Percentiles rank a stretch among this genome's conserved stretches.
phyloP scores from a whole-genome alignment of 2,797 vertebrate genomes.

The Characodon lateralis region DNA sequence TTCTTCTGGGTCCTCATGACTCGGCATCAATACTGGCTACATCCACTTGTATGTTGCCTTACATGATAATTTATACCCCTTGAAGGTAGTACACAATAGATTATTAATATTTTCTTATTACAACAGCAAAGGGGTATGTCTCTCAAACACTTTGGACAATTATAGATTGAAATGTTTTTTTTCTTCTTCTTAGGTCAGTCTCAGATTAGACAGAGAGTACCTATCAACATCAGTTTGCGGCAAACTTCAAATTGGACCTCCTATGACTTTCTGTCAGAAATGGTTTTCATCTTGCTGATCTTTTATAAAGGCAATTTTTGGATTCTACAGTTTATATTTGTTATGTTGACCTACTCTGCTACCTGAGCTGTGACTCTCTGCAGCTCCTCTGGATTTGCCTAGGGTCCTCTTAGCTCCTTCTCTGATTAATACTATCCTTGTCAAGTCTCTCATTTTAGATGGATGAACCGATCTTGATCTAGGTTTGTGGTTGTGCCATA shows the following conservation, averaged over 20 bases:
- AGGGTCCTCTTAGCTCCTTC: background rate
- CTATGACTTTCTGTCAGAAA: background rate
- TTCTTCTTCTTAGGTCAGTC: background rate
- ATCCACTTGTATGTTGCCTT: conserved; percentile 1
- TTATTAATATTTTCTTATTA: background rate
- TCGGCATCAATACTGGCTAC: conserved; percentile 40
- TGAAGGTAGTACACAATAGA: background rate
- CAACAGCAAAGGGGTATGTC: background rate
- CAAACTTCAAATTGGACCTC: background rate
- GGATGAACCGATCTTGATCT: background rate
- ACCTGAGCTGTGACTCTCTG: background rate
- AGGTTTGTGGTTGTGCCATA: background rate
- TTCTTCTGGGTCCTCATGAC: conserved; percentile 25
- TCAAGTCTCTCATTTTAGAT: background rate
- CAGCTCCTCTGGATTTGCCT: background rate
- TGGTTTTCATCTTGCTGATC: background rate
- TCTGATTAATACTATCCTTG: background rate
- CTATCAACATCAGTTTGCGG: background rate
- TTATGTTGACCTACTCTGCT: background rate
- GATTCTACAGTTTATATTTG: background rate
- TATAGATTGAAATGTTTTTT: background rate
- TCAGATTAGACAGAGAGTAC: background rate
- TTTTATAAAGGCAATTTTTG: background rate
- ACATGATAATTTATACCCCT: background rate
- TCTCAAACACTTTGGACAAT: background rate